Percentiles rank a stretch among this genome's conserved stretches.
phyloP scores from a whole-genome alignment of 2,888 invertebrate species.

The Strigamia crassipes region DNA sequence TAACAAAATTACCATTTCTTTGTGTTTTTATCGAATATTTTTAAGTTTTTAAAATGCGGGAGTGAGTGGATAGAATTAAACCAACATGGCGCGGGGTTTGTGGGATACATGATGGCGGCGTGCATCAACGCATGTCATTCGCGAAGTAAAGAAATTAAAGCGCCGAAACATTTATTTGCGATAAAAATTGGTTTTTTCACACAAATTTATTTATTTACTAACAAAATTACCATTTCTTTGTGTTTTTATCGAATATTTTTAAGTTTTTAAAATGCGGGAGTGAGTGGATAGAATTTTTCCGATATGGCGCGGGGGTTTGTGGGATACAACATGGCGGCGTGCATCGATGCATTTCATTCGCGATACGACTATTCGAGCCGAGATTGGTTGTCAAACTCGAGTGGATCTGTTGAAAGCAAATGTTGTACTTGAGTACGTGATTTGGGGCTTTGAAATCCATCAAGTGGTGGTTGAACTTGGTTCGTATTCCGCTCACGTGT shows the following conservation, averaged over 20 bases:
- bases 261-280: not conserved
- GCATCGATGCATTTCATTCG: not conserved
- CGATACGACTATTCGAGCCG: too few species aligned
- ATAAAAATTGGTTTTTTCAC: too few species aligned
- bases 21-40: not conserved
- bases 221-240: too few species aligned
- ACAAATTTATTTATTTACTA: too few species aligned
- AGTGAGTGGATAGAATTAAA: too few species aligned
- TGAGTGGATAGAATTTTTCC: too few species aligned
- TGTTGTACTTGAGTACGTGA: constrained; percentile 31
- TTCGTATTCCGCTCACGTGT: not conserved
- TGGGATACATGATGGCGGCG: not conserved
- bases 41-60: not conserved
- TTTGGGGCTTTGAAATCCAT: constrained; percentile 39
- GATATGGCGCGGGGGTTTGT: too few species aligned
- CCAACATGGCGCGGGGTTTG: too few species aligned
- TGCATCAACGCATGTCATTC: not conserved
- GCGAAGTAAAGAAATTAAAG: too few species aligned
- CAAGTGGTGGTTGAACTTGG: constrained; percentile 20
- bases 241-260: not conserved
- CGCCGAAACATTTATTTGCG: too few species aligned
- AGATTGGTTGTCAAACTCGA: not conserved
- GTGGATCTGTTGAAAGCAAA: constrained; percentile 27
- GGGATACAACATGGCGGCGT: not conserved
- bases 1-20: too few species aligned